A percentile compares a stretch with the other conserved stretches of the same genome.
These are phyloP conservation scores for Drosophila oshimai DNA, from an alignment of 1,140 invertebrate species.

Conservation along the genomic window DNA sequence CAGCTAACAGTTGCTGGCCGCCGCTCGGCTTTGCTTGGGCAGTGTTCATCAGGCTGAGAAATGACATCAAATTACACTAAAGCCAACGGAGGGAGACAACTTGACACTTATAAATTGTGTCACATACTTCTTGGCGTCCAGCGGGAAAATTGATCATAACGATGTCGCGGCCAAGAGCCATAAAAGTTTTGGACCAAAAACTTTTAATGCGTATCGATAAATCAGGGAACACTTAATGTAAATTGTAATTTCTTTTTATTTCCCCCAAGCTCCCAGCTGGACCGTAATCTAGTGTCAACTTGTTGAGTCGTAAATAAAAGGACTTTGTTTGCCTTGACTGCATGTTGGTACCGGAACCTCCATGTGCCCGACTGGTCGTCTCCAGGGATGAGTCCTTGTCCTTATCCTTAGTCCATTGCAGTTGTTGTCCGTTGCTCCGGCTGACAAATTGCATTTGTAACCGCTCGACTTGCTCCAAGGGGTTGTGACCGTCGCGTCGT, in stretches of 20 bases:
- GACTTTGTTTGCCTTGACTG: no score
- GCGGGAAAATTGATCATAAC: constrained; percentile 59
- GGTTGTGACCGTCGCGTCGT: neutral
- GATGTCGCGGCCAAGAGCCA: neutral
- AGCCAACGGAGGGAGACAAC: constrained; percentile 24
- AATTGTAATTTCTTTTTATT: constrained; percentile 34
- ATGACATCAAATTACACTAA: constrained; percentile 68
- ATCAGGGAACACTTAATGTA: constrained; percentile 50
- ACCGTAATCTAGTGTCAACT: constrained; percentile 68
- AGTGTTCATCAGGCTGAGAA: constrained; percentile 61
- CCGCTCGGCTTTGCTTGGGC: constrained; percentile 3
- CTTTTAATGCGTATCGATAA: constrained; percentile 70
- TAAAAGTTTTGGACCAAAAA: constrained; percentile 56
- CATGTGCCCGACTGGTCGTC: neutral
- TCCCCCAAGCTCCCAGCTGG: constrained; percentile 9
- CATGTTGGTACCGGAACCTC: neutral
- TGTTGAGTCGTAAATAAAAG: constrained; percentile 75
- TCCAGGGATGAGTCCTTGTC: constrained; percentile 9
- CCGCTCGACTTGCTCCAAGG: constrained; percentile 39
- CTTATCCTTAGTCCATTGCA: constrained; percentile 31
- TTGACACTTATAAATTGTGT: constrained; percentile 78
- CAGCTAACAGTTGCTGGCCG: constrained; percentile 57
- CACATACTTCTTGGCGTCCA: constrained; percentile 63
- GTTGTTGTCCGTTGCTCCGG: constrained; percentile 44
- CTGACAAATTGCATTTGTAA: constrained; percentile 76